phyloP scores from a whole-genome alignment of 2,888 invertebrate genomes.

The Bombylius discolor region DNA sequence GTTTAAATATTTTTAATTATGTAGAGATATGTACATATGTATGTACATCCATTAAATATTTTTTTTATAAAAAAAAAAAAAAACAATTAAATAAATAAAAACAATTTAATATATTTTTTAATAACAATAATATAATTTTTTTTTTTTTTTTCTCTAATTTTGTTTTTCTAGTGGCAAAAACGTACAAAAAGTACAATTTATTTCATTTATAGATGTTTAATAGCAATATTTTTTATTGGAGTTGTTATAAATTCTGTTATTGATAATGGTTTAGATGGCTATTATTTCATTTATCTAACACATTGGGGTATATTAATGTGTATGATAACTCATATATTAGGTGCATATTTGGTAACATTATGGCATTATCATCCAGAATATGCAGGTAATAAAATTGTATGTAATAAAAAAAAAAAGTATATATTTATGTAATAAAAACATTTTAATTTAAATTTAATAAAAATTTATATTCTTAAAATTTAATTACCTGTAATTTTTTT shows the following conservation, averaged over 20 bases:
- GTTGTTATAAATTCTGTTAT: conserved; percentile 29
- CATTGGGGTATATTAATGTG: conserved; percentile 35
- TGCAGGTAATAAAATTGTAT: conserved; percentile 23
- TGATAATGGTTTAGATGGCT: conserved; percentile 16
- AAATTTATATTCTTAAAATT: too few relatives aligned
- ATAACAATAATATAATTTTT: background rate
- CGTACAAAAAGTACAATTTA: conserved; percentile 30
- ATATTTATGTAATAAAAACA: too few relatives aligned
- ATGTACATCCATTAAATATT: too few relatives aligned
- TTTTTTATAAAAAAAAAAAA: too few relatives aligned
- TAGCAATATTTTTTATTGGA: conserved; percentile 30
- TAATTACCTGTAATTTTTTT: too few relatives aligned
- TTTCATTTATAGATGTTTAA: conserved; percentile 31
- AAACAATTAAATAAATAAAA: too few relatives aligned
- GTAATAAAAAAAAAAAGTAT: background rate
- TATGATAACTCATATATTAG: conserved; percentile 29
- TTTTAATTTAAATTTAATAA: too few relatives aligned
- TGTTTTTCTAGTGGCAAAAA: conserved; percentile 31
- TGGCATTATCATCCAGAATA: conserved; percentile 34
- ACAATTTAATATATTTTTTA: too few relatives aligned
- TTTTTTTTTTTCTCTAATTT: conserved; percentile 1
- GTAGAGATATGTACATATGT: too few relatives aligned
- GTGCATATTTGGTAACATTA: conserved; percentile 29
- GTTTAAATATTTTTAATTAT: too few relatives aligned
- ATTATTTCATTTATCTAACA: conserved; percentile 35